phyloP scores from a whole-genome alignment of 2,888 invertebrate species.

The Calephelis perditalis region DNA sequence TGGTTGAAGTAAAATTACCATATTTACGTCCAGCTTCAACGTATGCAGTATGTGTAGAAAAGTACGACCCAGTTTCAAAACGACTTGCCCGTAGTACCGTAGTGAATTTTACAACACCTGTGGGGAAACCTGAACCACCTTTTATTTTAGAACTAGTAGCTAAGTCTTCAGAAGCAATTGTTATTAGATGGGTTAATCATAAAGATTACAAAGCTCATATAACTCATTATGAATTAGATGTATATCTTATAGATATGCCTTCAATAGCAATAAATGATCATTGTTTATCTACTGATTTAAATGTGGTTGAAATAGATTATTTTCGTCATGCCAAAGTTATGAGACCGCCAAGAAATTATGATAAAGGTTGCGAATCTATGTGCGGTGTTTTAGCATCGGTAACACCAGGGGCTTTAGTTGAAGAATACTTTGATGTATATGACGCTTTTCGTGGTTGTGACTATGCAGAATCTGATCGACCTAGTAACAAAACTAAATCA shows the following conservation, averaged over 20 bases:
- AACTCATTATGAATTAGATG: constrained; percentile 54
- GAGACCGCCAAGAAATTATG: constrained; percentile 55
- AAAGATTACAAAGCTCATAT: constrained; percentile 50
- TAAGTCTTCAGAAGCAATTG: constrained; percentile 41
- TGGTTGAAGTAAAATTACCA: constrained; percentile 38
- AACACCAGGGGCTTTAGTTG: constrained; percentile 48
- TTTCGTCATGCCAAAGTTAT: constrained; percentile 53
- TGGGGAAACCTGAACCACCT: constrained; percentile 61
- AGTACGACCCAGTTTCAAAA: constrained; percentile 41
- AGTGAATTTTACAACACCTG: constrained; percentile 51
- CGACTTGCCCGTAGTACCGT: constrained; percentile 50
- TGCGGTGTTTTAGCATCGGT: constrained; percentile 52
- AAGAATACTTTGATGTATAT: constrained; percentile 59
- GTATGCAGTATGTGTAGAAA: constrained; percentile 62
- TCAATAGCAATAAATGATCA: constrained; percentile 46
- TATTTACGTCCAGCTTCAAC: constrained; percentile 54
- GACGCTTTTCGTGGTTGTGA: constrained; percentile 42
- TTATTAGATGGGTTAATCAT: constrained; percentile 60
- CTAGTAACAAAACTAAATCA: constrained; percentile 42
- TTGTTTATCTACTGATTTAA: constrained; percentile 39
- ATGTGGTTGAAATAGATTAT: constrained; percentile 43
- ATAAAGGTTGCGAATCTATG: constrained; percentile 54
- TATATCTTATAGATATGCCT: constrained; percentile 48
- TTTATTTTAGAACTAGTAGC: constrained; percentile 59
- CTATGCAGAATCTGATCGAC: constrained; percentile 36